phyloP scores from a whole-genome alignment of 2,888 invertebrate species.

The Sphaeridia pumilis region DNA sequence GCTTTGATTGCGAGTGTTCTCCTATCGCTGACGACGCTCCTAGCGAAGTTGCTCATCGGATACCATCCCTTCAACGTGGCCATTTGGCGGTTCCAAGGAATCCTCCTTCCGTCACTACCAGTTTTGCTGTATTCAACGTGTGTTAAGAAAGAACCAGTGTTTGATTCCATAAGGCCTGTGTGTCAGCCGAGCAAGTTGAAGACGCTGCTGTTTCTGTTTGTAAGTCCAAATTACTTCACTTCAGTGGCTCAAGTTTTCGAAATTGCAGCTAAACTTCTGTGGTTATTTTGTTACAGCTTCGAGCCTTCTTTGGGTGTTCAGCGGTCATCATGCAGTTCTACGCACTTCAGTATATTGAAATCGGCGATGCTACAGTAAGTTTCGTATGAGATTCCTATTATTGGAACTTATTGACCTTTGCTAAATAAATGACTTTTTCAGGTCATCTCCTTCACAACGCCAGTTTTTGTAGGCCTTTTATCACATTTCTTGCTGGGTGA shows the following conservation, averaged over 20 bases:
- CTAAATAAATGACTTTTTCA: not conserved
- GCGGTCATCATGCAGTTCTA: constrained; percentile 29
- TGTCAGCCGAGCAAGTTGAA: constrained; percentile 15
- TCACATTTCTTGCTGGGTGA: constrained; percentile 27
- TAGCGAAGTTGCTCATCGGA: constrained; percentile 23
- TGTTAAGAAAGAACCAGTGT: constrained; percentile 17
- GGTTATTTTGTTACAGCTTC: constrained; percentile 20
- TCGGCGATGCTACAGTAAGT: constrained; percentile 26
- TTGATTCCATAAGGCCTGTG: constrained; percentile 17
- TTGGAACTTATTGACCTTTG: too few species aligned
- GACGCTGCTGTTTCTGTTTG: constrained; percentile 22
- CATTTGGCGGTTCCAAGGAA: constrained; percentile 30
- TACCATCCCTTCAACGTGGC: constrained; percentile 24
- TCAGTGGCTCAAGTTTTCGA: not conserved
- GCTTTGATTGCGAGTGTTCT: constrained; percentile 23
- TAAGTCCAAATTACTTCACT: constrained; percentile 14
- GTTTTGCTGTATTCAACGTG: constrained; percentile 17
- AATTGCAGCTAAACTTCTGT: too few species aligned
- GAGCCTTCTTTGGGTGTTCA: constrained; percentile 26
- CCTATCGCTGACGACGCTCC: constrained; percentile 21
- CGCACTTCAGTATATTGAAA: constrained; percentile 24
- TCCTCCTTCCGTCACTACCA: constrained; percentile 21
- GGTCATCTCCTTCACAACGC: constrained; percentile 25
- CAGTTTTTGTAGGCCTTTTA: constrained; percentile 26
- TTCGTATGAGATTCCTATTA: not conserved